These are phyloP conservation scores for Danionella dracula DNA, from an alignment of 2,797 vertebrate genomes.

Conservation along the genomic window DNA sequence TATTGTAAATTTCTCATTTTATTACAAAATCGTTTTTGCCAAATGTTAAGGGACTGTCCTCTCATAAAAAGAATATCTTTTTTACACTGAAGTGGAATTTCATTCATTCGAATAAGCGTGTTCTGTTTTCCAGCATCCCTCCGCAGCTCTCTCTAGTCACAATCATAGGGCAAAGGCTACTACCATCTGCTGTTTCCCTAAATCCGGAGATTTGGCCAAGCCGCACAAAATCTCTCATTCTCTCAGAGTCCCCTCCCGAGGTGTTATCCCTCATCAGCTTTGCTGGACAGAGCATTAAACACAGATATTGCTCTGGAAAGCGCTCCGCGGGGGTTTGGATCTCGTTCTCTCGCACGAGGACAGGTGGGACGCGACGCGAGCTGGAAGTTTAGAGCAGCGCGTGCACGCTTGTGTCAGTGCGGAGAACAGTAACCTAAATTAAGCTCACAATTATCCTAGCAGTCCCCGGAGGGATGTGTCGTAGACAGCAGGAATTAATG, in stretches of 20 bases:
- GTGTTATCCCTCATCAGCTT: constrained; percentile 54
- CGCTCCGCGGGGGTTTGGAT: background rate
- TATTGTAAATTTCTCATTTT: too few species aligned
- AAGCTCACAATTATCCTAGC: constrained; percentile 60
- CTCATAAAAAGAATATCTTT: too few species aligned
- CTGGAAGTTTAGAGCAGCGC: constrained; percentile 37
- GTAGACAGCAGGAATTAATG: constrained; percentile 53
- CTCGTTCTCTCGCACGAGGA: constrained; percentile 5
- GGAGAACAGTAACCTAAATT: constrained; percentile 61
- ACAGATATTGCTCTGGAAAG: constrained; percentile 9
- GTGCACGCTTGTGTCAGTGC: constrained; percentile 31
- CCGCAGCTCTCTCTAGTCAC: constrained; percentile 13
- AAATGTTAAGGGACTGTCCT: too few species aligned
- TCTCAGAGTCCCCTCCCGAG: constrained; percentile 45
- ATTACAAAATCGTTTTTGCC: too few species aligned
- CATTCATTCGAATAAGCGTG: too few species aligned
- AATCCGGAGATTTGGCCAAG: constrained; percentile 55
- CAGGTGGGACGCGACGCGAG: constrained; percentile 29
- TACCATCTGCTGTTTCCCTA: constrained; percentile 51
- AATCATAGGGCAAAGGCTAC: background rate
- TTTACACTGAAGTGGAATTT: too few species aligned
- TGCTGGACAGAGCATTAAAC: constrained; percentile 46
- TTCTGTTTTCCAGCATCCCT: background rate
- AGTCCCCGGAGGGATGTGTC: constrained; percentile 53
- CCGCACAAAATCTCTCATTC: constrained; percentile 42